Percentiles rank a stretch among this genome's conserved stretches.
phyloP scores from a whole-genome alignment of 2,113 vertebrate genomes.

The Scolopax mira region DNA sequence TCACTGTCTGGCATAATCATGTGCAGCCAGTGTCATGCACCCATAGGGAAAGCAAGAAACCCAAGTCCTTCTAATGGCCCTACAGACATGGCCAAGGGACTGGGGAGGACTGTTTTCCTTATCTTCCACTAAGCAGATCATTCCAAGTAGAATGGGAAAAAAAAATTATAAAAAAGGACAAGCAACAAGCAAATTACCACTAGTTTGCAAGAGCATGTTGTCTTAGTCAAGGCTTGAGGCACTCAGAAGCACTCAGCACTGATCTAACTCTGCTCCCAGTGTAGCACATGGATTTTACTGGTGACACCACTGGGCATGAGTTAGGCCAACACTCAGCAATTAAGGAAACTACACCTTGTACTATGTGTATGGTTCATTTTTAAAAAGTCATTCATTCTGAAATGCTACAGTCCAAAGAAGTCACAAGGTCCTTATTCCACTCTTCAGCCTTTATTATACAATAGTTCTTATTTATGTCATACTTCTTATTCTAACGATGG shows the following conservation, averaged over 20 bases:
- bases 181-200: neutral
- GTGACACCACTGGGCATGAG: neutral
- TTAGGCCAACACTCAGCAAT: neutral
- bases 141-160: neutral
- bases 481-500: neutral
- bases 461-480: neutral
- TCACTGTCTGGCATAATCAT: neutral
- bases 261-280: neutral
- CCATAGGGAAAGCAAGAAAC: neutral
- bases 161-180: neutral
- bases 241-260: neutral
- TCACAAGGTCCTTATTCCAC: neutral
- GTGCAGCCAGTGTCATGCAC: neutral
- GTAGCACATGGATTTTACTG: neutral
- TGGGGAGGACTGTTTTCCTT: neutral
- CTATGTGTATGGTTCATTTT: neutral
- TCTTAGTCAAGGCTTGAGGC: neutral
- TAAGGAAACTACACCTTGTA: neutral
- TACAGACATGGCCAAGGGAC: neutral
- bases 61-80: neutral
- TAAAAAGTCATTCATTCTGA: neutral
- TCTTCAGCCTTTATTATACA: neutral
- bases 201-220: neutral
- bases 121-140: neutral
- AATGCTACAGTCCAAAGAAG: neutral